phyloP scores from a whole-genome alignment of 2,888 invertebrate species.

The Margaritifera margaritifera region DNA sequence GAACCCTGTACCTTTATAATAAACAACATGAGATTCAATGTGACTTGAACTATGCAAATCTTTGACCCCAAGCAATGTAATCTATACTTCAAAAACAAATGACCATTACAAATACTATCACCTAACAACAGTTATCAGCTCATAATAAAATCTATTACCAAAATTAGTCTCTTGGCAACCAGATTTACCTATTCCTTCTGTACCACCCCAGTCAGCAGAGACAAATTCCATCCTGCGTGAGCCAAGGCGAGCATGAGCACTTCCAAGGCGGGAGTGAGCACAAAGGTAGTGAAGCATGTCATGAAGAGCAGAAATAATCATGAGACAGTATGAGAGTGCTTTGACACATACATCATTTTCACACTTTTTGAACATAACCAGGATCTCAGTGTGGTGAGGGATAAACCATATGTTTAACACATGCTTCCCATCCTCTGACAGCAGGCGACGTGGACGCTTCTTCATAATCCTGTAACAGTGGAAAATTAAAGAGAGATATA shows the following conservation, averaged over 20 bases:
- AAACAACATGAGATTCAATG: no score
- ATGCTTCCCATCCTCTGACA: constrained; percentile 65
- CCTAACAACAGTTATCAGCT: no score
- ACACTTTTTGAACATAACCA: constrained; percentile 67
- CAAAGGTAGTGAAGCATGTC: constrained; percentile 71
- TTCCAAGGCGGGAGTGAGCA: constrained; percentile 68
- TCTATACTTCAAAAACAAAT: no score
- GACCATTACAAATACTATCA: no score
- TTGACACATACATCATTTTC: constrained; percentile 57
- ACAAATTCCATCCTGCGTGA: constrained; percentile 64
- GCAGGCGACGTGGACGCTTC: constrained; percentile 64
- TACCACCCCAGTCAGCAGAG: constrained; percentile 71
- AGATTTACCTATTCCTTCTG: constrained; percentile 68
- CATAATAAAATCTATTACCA: no score
- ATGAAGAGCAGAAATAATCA: constrained; percentile 66
- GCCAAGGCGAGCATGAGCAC: constrained; percentile 61
- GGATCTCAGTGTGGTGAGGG: constrained; percentile 69
- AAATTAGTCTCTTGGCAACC: no score
- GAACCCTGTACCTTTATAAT: no score
- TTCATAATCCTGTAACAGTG: constrained; percentile 52
- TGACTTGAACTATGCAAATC: no score
- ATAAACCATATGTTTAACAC: constrained; percentile 72
- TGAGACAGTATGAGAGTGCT: constrained; percentile 58
- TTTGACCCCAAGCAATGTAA: no score
- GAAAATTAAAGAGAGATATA: neutral